A percentile compares a stretch with the other conserved stretches of the same genome.
Conservation (phyloP, 2,797 vertebrate genomes). For the Sternarchorhynchus goeldii region DNA sequence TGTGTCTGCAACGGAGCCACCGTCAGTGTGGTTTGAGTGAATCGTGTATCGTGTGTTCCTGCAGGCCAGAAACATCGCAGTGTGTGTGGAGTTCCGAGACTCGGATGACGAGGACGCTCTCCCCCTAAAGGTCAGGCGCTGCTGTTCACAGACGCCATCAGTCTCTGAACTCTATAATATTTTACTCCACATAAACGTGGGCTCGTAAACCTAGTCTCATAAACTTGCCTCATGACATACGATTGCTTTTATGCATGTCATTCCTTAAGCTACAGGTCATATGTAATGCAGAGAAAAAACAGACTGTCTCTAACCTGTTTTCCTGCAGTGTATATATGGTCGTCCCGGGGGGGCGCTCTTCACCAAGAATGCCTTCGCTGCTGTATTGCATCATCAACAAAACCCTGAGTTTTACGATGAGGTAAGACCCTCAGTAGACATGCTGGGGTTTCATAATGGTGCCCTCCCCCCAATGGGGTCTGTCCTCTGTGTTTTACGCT, state of each 20-base stretch:
- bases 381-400: constrained; percentile 95
- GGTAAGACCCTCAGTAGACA: constrained; percentile 70
- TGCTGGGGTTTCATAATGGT: background rate
- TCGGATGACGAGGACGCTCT: constrained; percentile 90
- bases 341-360: constrained; percentile 87
- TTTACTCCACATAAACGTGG: background rate
- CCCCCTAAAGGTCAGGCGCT: constrained; percentile 81
- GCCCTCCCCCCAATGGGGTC: too few species aligned
- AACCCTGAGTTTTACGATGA: constrained; percentile 98
- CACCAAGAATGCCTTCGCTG: constrained; percentile 83
- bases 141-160: background rate
- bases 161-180: background rate
- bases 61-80: constrained; percentile 94
- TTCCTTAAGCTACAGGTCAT: background rate
- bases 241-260: too few species aligned
- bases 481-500: background rate
- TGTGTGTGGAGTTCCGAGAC: constrained; percentile 94
- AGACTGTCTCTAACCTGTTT: background rate
- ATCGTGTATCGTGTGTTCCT: constrained; percentile 16
- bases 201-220: background rate
- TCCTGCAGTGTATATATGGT: constrained; percentile 89
- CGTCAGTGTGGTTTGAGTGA: too few species aligned
- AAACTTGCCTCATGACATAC: too few species aligned
- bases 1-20: too few species aligned
- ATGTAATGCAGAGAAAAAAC: background rate